A percentile compares a stretch with the other conserved stretches of the same genome.
phyloP scores from a whole-genome alignment of 1,140 invertebrate species.

The Caenorhabditis tropicalis region DNA sequence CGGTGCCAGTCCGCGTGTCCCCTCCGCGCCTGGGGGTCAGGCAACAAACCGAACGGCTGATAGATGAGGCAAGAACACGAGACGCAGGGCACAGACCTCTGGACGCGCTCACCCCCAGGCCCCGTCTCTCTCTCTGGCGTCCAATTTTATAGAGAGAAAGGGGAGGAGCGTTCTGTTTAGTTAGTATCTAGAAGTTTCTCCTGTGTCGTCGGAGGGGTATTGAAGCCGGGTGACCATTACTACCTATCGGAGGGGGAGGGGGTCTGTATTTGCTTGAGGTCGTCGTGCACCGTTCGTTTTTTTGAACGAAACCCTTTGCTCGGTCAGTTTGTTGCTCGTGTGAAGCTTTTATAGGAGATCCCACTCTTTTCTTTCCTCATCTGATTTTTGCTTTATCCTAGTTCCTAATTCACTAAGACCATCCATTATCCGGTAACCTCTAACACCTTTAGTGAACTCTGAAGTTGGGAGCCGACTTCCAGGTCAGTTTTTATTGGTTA shows the following conservation, averaged over 20 bases:
- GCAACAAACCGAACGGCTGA: slow-evolving; percentile 27
- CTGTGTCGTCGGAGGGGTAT: neutral
- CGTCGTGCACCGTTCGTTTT: slow-evolving; percentile 30
- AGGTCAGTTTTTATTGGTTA: too few relatives aligned
- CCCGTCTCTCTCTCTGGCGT: slow-evolving; percentile 19
- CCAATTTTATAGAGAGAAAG: slow-evolving; percentile 35
- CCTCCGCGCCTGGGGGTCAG: slow-evolving; percentile 32
- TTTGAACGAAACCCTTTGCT: neutral
- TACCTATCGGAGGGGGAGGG: neutral
- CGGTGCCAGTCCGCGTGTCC: slow-evolving; percentile 38
- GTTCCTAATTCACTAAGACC: too few relatives aligned
- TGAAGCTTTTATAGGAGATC: neutral
- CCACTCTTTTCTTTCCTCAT: neutral
- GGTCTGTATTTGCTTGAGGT: slow-evolving; percentile 2
- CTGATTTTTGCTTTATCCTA: neutral
- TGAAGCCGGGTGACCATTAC: slow-evolving; percentile 14
- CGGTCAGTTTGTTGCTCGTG: neutral
- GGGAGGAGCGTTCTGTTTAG: slow-evolving; percentile 29
- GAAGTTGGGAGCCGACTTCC: too few relatives aligned
- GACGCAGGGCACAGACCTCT: slow-evolving; percentile 17
- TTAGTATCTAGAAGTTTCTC: slow-evolving; percentile 22
- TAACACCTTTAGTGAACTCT: too few relatives aligned
- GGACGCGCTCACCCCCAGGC: slow-evolving; percentile 4
- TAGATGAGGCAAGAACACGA: neutral
- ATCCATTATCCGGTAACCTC: too few relatives aligned